Evolutionary conservation across 2,113 vertebrate genomes (phyloP).

Genomic region (Thymallus thymallus): DNA sequence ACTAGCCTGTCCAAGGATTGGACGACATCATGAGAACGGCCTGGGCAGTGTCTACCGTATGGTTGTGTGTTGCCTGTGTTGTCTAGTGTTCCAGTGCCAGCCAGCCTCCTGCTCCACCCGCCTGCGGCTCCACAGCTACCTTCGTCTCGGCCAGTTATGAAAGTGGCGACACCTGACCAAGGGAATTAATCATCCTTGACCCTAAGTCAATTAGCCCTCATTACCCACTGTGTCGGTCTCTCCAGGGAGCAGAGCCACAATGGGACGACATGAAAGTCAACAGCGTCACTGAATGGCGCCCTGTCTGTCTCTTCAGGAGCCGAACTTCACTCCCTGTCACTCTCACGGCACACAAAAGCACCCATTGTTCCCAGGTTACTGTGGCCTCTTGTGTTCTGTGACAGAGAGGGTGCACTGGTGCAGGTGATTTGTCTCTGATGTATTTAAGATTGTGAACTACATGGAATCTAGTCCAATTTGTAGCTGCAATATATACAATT

Average conservation of each 20-base stretch:
- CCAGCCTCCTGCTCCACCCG: constrained; percentile 11
- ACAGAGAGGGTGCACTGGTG: not conserved
- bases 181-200: constrained; percentile 80
- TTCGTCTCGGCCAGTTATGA: constrained; percentile 54
- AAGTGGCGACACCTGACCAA: constrained; percentile 66
- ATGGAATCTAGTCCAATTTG: not conserved
- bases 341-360: constrained; percentile 62
- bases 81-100: not conserved
- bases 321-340: constrained; percentile 58
- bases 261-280: constrained; percentile 65
- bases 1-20: not conserved
- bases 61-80: constrained; percentile 12
- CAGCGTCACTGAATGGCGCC: constrained; percentile 26
- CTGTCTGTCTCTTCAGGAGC: constrained; percentile 56
- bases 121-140: constrained; percentile 36
- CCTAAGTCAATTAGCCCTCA: constrained; percentile 75
- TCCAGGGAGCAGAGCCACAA: constrained; percentile 60
- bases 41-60: not conserved
- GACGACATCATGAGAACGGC: not conserved
- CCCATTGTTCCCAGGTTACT: constrained; percentile 52
- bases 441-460: not conserved
- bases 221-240: constrained; percentile 63
- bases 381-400: not conserved
- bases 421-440: not conserved
- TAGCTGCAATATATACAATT: no score